Percentiles rank a stretch among this genome's conserved stretches.
These are phyloP conservation scores for Lichenostomus cassidix DNA, from an alignment of 2,113 vertebrate genomes.

Conservation along the genomic window DNA sequence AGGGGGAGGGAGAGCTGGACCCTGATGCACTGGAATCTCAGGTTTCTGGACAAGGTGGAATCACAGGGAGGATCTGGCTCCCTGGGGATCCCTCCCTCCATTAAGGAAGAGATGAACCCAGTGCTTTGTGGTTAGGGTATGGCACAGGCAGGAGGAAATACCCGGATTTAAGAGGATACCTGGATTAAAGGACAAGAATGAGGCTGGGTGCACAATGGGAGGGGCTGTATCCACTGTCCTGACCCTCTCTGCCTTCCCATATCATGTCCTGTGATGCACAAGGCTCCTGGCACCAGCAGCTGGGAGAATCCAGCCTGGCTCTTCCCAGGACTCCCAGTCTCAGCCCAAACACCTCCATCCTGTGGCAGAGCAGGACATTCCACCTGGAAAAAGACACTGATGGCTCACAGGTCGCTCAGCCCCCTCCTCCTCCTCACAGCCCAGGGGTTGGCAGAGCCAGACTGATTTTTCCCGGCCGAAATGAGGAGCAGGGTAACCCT, in stretches of 20 bases:
- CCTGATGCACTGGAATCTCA: background rate
- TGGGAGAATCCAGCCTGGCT: background rate
- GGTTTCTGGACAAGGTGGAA: background rate
- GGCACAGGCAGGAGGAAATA: background rate
- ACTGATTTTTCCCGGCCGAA: background rate
- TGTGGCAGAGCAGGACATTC: background rate
- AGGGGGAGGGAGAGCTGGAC: background rate
- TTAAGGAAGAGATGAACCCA: background rate
- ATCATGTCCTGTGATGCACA: accelerated
- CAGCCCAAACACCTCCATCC: background rate
- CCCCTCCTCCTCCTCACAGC: background rate
- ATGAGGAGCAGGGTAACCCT: background rate
- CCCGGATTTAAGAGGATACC: background rate
- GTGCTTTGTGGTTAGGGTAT: background rate
- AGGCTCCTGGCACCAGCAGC: accelerated
- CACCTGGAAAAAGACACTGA: background rate
- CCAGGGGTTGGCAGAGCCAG: background rate
- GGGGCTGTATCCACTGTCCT: accelerated
- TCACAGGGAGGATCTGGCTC: background rate
- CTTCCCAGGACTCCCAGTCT: background rate
- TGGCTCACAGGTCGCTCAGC: background rate
- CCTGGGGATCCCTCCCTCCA: too few relatives aligned
- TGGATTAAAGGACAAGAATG: background rate
- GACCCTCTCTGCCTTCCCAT: background rate
- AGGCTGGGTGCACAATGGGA: background rate